These are phyloP conservation scores for Philaethria dido DNA, from an alignment of 2,888 invertebrate genomes.

Conservation along the genomic window DNA sequence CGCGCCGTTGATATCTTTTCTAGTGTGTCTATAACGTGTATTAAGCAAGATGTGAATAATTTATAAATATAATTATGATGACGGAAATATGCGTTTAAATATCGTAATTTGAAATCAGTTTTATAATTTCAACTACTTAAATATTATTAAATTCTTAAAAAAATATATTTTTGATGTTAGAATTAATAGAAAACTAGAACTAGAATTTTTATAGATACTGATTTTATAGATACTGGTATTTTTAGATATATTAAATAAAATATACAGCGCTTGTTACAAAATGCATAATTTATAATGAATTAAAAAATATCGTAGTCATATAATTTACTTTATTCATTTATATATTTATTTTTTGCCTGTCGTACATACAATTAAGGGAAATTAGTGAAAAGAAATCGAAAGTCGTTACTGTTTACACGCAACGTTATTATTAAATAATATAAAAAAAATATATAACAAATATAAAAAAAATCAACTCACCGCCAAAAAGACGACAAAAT, in stretches of 20 bases:
- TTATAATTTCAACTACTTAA: neutral
- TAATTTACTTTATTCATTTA: neutral
- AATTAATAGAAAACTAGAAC: too few relatives aligned
- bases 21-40: slow-evolving; percentile 38
- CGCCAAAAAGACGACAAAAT: slow-evolving; percentile 63
- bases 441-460: neutral
- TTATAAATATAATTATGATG: slow-evolving; percentile 22
- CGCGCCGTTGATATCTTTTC: slow-evolving; percentile 48
- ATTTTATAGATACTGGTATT: too few relatives aligned
- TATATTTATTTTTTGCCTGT: too few relatives aligned
- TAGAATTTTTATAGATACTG: too few relatives aligned
- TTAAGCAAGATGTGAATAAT: slow-evolving; percentile 21
- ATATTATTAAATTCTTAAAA: too few relatives aligned
- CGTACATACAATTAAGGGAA: too few relatives aligned
- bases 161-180: too few relatives aligned
- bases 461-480: slow-evolving; percentile 56
- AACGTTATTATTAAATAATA: slow-evolving; percentile 10
- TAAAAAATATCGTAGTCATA: neutral
- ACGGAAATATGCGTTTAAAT: slow-evolving; percentile 10
- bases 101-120: neutral
- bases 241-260: too few relatives aligned
- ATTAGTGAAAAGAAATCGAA: neutral
- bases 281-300: neutral
- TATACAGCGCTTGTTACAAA: too few relatives aligned
- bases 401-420: neutral